phyloP scores from a whole-genome alignment of 2,113 vertebrate species.

The Odobenus rosmarus region DNA sequence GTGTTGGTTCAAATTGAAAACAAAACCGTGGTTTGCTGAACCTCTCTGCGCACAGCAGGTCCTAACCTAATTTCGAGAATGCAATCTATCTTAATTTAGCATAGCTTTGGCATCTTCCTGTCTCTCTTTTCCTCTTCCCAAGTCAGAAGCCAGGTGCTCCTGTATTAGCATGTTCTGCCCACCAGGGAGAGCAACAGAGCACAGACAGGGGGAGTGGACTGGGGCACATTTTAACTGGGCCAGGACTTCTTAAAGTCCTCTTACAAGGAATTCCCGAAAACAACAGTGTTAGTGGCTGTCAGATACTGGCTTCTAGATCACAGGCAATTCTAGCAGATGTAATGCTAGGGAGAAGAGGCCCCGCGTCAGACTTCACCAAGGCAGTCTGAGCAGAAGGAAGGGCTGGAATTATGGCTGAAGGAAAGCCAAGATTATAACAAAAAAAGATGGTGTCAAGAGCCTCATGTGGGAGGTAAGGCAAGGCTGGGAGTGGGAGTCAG shows the following conservation, averaged over 20 bases:
- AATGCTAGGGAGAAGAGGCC: background rate
- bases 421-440: background rate
- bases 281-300: background rate
- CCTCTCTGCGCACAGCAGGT: conserved; percentile 52
- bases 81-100: conserved; percentile 62
- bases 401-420: background rate
- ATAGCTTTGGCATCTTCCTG: background rate
- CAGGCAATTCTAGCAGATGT: background rate
- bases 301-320: background rate
- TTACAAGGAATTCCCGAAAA: background rate
- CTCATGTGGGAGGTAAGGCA: background rate
- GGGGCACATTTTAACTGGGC: background rate
- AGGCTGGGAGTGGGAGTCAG: background rate
- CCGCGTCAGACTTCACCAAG: background rate
- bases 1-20: conserved; percentile 64
- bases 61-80: conserved; percentile 43
- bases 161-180: background rate
- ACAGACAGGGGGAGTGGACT: background rate
- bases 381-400: background rate
- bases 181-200: background rate
- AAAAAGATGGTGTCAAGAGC: background rate
- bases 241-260: background rate
- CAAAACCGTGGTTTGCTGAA: conserved; percentile 45
- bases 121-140: conserved; percentile 61
- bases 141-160: background rate